Conservation (phyloP, 2,113 vertebrate species). For the Eubucco bourcierii region DNA sequence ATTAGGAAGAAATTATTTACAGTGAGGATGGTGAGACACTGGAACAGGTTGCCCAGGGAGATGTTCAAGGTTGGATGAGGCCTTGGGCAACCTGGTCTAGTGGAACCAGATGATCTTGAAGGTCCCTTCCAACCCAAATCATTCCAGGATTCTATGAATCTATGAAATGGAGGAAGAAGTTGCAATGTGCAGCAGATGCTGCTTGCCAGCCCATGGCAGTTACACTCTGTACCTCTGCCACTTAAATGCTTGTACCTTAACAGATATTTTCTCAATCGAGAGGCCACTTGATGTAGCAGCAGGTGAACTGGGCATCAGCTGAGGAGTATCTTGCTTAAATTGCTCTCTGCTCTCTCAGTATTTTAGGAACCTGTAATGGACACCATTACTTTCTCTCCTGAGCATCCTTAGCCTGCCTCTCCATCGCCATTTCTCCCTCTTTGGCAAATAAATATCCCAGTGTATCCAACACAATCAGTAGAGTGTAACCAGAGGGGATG, state of each 20-base stretch:
- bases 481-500: constrained; percentile 67
- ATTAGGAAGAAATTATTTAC: too few relatives aligned
- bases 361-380: constrained; percentile 72
- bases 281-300: constrained; percentile 42
- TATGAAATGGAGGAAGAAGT: background rate
- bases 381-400: constrained; percentile 69
- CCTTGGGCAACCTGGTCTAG: too few relatives aligned
- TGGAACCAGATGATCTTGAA: too few relatives aligned
- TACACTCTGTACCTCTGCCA: background rate
- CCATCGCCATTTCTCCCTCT: constrained; percentile 59
- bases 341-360: constrained; percentile 73
- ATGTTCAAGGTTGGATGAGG: too few relatives aligned
- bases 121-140: too few relatives aligned
- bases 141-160: background rate
- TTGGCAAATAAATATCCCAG: constrained; percentile 66
- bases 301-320: constrained; percentile 12
- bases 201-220: background rate
- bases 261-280: constrained; percentile 58
- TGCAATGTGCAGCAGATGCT: background rate
- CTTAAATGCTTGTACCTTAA: constrained; percentile 53
- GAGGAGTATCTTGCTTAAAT: constrained; percentile 63
- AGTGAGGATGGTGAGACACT: too few relatives aligned
- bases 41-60: too few relatives aligned
- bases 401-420: constrained; percentile 66
- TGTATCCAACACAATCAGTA: constrained; percentile 81